These are phyloP conservation scores for Phataginus tetradactyla DNA, from an alignment of 2,797 vertebrate genomes.

Conservation along the genomic window DNA sequence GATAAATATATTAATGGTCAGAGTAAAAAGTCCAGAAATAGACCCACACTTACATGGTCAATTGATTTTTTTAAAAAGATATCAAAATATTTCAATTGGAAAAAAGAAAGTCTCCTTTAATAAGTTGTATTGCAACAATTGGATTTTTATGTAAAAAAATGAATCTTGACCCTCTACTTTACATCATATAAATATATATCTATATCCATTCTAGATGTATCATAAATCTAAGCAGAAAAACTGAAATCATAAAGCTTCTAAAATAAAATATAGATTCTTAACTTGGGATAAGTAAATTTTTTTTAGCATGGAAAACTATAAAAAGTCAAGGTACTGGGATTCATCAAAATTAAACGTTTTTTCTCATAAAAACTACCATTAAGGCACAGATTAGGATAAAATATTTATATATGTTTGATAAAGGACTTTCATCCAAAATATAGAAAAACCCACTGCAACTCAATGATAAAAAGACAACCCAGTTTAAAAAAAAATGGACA, in stretches of 20 bases:
- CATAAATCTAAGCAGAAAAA: neutral
- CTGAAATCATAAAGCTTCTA: too few relatives aligned
- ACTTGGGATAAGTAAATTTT: neutral
- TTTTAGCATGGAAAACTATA: neutral
- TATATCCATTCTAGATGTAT: neutral
- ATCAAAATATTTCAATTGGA: neutral
- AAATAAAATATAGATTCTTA: neutral
- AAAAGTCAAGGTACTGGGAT: neutral
- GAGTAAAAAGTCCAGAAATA: neutral
- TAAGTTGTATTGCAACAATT: neutral
- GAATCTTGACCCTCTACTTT: neutral
- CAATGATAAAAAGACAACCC: neutral
- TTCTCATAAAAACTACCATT: neutral
- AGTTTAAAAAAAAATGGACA: neutral
- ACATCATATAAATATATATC: neutral
- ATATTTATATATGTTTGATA: neutral
- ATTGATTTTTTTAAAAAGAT: slow-evolving; percentile 42
- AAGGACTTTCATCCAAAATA: too few relatives aligned
- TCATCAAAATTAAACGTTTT: neutral
- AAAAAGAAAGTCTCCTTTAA: neutral
- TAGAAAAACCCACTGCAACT: neutral
- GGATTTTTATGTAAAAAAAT: neutral
- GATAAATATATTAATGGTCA: neutral
- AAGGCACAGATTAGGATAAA: neutral
- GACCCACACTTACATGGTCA: neutral